A percentile compares a stretch with the other conserved stretches of the same genome.
Conservation (phyloP, 1,140 invertebrate species). For the Araneus ventricosus region DNA sequence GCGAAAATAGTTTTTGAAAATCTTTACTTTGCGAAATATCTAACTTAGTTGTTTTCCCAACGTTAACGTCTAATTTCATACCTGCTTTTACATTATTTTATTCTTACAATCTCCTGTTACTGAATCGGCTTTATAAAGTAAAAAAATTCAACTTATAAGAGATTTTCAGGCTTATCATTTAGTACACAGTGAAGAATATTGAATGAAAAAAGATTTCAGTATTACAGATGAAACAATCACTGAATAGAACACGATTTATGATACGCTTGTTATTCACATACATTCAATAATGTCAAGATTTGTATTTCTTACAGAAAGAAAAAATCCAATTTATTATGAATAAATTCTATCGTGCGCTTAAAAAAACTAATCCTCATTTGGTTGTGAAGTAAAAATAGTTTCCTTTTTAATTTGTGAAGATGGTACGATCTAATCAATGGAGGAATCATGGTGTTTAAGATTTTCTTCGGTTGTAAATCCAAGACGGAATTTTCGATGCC, state of each 20-base stretch:
- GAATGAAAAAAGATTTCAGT: not conserved
- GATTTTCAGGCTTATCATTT: not conserved
- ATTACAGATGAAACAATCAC: not conserved
- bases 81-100: not conserved
- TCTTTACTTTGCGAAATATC: too few species aligned
- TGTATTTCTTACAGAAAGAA: not conserved
- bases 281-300: not conserved
- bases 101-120: too few species aligned
- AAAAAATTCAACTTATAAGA: too few species aligned
- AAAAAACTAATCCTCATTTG: not conserved
- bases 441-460: too few species aligned
- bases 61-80: too few species aligned
- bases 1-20: too few species aligned
- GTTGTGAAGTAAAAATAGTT: not conserved
- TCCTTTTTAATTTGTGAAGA: not conserved
- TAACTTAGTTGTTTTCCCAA: too few species aligned
- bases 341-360: not conserved
- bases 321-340: conserved; percentile 1
- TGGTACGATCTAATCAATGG: too few species aligned
- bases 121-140: too few species aligned
- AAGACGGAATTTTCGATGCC: too few species aligned
- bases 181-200: not conserved
- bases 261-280: not conserved
- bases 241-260: not conserved
- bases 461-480: too few species aligned